Base-by-base conservation (phyloP, 2,113 vertebrate species). In the human region DNA sequence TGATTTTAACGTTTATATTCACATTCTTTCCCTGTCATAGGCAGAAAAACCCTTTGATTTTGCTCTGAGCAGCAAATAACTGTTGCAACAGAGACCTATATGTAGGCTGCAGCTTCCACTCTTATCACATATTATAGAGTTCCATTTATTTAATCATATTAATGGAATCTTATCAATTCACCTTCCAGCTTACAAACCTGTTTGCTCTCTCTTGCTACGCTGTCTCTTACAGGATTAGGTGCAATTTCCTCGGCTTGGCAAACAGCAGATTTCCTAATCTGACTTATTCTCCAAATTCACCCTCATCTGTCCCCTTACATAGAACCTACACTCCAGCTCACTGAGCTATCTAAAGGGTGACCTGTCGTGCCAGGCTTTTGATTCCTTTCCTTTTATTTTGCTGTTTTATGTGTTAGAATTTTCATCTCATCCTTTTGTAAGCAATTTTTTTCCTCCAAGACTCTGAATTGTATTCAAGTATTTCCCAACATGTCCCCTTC, bases 131-230 rank as follows among this genome's bases (percentile, higher is more conserved):
- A 35, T 66, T 75, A 89, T 3, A 90, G n/a, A 88, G 43, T 75
- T 89, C n/a, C 27, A 45, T 22, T 30, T 38, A 81, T 81, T 27
- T 27, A 20, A 90, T n/a, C 32, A 6, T 48, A 38, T 55, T 86
- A 79, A 80, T 43, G 55, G 18, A 95, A 64, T 92, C 27, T 89
- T n/a, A 86, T 92, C 66, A 82, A 82, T 85, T 96, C 89, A 82
- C 8, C 40, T 23, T 79, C 4, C 40, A 89, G 55, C 6, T 93
- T 89, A 64, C 17, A 86, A 40, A 50, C 1, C 30, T 59, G 43
- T 93, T 95, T 93, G 38, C 22, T 40, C 22, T 87, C 16, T 93
- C 50, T 94, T 86, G 30, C 23, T 87, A 72, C 25, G 93, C 2
- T 75, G 17, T 87, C 30, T 0, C 40, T 90, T 88, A 61, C 16